These are phyloP conservation scores for Cantharis rustica DNA, from an alignment of 2,888 invertebrate genomes.

Conservation along the genomic window DNA sequence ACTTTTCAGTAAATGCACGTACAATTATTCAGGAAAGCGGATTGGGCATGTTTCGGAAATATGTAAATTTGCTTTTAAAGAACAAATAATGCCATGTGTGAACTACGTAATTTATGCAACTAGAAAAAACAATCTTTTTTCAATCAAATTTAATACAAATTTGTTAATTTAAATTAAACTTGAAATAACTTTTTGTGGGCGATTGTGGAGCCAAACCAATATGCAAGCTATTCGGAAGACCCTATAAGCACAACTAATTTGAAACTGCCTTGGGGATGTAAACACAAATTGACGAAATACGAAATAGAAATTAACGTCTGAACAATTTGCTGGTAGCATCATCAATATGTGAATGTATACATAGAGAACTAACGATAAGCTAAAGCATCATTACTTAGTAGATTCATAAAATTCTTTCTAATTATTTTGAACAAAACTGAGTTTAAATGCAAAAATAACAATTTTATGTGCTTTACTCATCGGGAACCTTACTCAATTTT, in stretches of 20 bases:
- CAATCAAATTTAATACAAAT: not conserved
- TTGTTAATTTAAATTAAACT: not conserved
- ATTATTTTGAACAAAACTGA: not conserved
- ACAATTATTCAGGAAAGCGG: not conserved
- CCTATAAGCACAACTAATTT: not conserved
- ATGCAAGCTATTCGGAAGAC: not conserved
- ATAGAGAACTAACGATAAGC: not conserved
- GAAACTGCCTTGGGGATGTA: not conserved
- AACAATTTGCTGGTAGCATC: not conserved
- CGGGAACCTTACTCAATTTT: too few species aligned
- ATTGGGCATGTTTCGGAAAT: slow-evolving; percentile 1
- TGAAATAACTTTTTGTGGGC: not conserved
- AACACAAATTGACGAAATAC: slow-evolving; percentile 1
- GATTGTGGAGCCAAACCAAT: not conserved
- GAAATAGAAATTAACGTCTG: slow-evolving; percentile 3
- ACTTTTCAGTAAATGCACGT: not conserved
- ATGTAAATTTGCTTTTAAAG: not conserved
- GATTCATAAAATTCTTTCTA: not conserved
- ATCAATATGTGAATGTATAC: not conserved
- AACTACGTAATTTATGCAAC: not conserved
- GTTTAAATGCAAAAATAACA: not conserved
- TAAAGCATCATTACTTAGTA: not conserved
- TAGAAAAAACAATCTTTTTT: not conserved
- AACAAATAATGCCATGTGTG: not conserved
- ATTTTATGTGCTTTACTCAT: too few species aligned